phyloP scores from a whole-genome alignment of 2,797 vertebrate species.

The Garrulus glandarius region DNA sequence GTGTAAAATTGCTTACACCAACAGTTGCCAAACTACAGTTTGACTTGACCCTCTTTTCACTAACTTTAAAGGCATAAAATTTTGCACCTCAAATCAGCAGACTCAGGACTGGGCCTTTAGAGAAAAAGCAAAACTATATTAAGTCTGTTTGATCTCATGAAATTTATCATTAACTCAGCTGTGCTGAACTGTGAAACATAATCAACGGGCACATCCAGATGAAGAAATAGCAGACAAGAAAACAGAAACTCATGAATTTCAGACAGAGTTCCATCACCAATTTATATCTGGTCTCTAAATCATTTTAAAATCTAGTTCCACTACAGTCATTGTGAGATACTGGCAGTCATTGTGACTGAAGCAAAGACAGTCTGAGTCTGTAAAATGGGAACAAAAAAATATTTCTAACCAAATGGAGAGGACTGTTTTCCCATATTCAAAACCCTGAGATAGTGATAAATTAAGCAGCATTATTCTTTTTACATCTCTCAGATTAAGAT shows the following conservation, averaged over 20 bases:
- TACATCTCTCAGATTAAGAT: not conserved
- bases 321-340: not conserved
- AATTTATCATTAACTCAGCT: not conserved
- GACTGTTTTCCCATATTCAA: not conserved
- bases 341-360: not conserved
- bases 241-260: not conserved
- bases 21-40: not conserved
- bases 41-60: not conserved
- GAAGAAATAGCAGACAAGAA: not conserved
- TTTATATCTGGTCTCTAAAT: not conserved
- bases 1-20: not conserved
- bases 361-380: not conserved
- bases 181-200: not conserved
- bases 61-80: not conserved
- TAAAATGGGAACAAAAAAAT: not conserved
- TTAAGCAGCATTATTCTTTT: not conserved
- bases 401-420: not conserved
- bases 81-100: not conserved
- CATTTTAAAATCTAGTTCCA: not conserved
- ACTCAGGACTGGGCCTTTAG: not conserved
- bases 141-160: slow-evolving; percentile 14
- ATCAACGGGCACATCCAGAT: not conserved
- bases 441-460: not conserved
- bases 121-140: not conserved
- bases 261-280: not conserved